A percentile compares a stretch with the other conserved stretches of the same genome.
These are phyloP conservation scores for Centrocercus urophasianus DNA, from an alignment of 2,113 vertebrate genomes.

Conservation along the genomic window DNA sequence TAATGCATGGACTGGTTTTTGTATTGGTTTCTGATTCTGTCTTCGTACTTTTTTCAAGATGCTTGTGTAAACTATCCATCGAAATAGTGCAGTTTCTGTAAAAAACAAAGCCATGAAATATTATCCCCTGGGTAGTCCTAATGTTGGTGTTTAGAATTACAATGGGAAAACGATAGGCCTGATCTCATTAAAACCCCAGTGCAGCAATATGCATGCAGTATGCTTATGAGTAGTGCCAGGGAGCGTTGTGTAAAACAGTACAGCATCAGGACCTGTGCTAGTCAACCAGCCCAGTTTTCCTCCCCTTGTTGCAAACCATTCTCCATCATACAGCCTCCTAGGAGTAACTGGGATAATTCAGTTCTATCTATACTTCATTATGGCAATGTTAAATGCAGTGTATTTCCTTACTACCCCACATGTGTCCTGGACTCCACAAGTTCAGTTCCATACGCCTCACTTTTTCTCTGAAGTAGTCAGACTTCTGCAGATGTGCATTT, in stretches of 20 bases:
- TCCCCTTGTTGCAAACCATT: not conserved
- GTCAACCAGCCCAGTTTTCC: not conserved
- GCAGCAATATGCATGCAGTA: not conserved
- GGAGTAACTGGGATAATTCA: not conserved
- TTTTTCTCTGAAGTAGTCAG: not conserved
- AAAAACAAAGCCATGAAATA: not conserved
- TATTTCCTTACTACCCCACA: not conserved
- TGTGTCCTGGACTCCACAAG: not conserved
- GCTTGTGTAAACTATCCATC: not conserved
- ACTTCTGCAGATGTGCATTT: not conserved
- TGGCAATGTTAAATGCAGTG: not conserved
- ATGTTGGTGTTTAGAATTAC: not conserved
- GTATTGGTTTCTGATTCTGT: not conserved
- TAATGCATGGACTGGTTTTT: not conserved
- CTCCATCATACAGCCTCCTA: not conserved
- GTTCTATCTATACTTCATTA: not conserved
- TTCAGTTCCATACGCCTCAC: not conserved
- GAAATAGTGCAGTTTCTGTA: not conserved
- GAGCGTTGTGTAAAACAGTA: not conserved
- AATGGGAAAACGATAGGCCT: not conserved
- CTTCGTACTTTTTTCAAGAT: not conserved
- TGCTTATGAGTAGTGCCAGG: not conserved
- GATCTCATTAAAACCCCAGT: not conserved
- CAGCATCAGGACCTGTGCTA: not conserved
- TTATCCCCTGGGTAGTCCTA: not conserved